These are phyloP conservation scores for Carollia perspicillata DNA, from an alignment of 2,113 vertebrate species.

Conservation along the genomic window DNA sequence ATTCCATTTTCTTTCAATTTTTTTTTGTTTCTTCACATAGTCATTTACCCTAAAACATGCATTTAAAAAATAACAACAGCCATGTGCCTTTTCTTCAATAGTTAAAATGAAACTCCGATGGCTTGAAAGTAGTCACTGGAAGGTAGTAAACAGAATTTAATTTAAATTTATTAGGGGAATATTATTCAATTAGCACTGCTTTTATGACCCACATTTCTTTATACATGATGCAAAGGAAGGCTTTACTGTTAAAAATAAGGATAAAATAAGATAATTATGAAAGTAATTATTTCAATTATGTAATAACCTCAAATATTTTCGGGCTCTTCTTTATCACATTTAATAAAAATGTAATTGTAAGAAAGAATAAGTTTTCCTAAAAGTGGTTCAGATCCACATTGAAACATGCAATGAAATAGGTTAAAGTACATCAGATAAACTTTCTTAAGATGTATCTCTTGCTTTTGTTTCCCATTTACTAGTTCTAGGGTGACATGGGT, in stretches of 20 bases:
- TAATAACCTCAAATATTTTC: background rate
- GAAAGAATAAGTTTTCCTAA: background rate
- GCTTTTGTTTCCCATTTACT: background rate
- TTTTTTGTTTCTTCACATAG: background rate
- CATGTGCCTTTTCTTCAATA: slow-evolving; percentile 32
- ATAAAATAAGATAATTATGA: background rate
- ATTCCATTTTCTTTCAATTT: background rate
- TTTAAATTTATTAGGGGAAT: slow-evolving; percentile 25
- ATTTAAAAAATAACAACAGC: slow-evolving; percentile 43
- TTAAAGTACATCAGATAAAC: no score
- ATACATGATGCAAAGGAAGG: background rate
- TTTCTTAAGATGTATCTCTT: background rate
- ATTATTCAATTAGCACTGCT: slow-evolving; percentile 1
- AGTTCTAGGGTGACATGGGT: background rate
- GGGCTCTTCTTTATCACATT: background rate
- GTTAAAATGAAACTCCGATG: slow-evolving; percentile 1
- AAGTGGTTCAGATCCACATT: background rate
- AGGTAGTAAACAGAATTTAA: background rate
- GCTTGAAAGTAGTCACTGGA: background rate
- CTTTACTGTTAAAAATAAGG: background rate
- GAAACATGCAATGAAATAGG: background rate
- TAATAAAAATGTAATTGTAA: background rate
- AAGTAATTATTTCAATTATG: background rate
- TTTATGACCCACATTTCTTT: background rate
- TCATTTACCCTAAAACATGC: background rate